Base-by-base conservation (phyloP, 64 coral and sea anemone species). In the Catalaphyllia jardinei region DNA sequence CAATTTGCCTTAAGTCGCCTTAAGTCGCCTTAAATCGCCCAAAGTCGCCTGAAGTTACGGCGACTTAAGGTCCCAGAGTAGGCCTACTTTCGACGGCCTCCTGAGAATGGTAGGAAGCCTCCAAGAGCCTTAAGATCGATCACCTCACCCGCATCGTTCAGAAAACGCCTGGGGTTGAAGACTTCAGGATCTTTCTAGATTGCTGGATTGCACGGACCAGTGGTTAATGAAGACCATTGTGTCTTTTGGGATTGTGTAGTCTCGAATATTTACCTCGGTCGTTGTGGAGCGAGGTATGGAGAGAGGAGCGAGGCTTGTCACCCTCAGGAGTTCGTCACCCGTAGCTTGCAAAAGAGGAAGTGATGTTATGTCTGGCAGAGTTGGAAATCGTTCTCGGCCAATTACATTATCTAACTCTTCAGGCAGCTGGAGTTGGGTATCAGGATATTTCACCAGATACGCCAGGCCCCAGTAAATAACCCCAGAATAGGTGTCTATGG, bases 111-210 rank as follows among this genome's bases (percentile, higher is more conserved):
- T 30, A 88, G 12, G 29, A 88, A 88, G 28, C 72, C 72, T 12
- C 62, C 61, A 35, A 85, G 20, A 24, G 42, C n/a, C 81, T 85
- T 85, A 4, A 72, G 52, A 63, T 74, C 74, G 86, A 88, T 76
- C 50, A 76, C 13, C 25, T 88, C 64, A 60, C 72, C 86, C 22
- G 52, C 14, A 27, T 49, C 31, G 61, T 88, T 71, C 18, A 88
- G 18, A 27, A 88, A 88, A 62, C 86, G 86, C 30, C 74, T 62
- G 28, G 86, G 86, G 5, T 88, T 54, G 51, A 88, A 88, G 12
- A 75, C 86, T 10, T 88, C 25, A 10, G 86, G 86, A 4, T 88
- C 74, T 49, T 88, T 63, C 86, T 72, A 88, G 14, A 52, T 4
- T 20, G 52, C 51, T 59, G 86, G 25, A n/a, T 88, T 72, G 18